Evolutionary conservation across 53 echinoderm and acorn worm genomes (phyloP).

Genomic region (Henricia sp.): DNA sequence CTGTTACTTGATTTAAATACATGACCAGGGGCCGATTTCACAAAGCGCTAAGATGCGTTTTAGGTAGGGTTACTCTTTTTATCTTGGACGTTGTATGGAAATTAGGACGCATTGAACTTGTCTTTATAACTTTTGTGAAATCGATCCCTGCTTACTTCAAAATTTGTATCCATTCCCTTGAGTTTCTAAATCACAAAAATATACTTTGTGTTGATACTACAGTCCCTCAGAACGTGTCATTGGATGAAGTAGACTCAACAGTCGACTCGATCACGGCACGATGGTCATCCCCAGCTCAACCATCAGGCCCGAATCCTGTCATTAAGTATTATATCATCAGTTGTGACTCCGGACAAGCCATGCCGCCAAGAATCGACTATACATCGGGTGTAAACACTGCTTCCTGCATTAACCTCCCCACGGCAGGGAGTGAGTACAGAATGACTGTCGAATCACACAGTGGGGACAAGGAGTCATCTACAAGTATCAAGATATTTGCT

Average conservation of each 20-base stretch:
- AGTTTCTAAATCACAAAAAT: too few species aligned
- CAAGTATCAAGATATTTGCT: conserved; percentile 37
- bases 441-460: conserved; percentile 65
- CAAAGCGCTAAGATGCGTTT: too few species aligned
- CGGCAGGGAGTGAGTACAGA: conserved; percentile 55
- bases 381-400: conserved; percentile 35
- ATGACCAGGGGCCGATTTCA: too few species aligned
- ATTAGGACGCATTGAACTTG: too few species aligned
- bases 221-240: conserved; percentile 45
- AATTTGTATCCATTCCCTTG: too few species aligned
- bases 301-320: not conserved
- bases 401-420: conserved; percentile 53
- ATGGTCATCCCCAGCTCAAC: conserved; percentile 57
- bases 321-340: conserved; percentile 61
- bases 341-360: conserved; percentile 61
- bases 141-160: too few species aligned
- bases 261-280: conserved; percentile 43
- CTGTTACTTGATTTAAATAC: too few species aligned
- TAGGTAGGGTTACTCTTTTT: too few species aligned
- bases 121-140: too few species aligned
- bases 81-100: too few species aligned
- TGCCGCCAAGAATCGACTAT: conserved; percentile 23
- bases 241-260: conserved; percentile 45
- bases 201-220: too few species aligned
- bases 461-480: conserved; percentile 23